Evolutionary conservation across 2,888 invertebrate genomes (phyloP), one percentile per base, ranked within the genome.

Genomic region (Eristalis arbustorum): DNA sequence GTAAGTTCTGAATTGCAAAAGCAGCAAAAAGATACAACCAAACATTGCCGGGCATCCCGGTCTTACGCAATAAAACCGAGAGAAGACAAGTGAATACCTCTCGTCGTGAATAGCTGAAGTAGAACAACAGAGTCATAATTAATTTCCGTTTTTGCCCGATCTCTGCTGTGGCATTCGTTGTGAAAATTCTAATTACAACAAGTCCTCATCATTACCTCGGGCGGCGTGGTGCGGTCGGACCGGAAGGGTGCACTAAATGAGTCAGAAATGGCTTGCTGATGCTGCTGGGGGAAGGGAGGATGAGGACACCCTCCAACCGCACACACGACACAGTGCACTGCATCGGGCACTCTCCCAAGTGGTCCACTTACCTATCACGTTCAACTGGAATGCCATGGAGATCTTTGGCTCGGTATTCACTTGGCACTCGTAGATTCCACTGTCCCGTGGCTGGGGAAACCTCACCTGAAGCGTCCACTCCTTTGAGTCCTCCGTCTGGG

Each of bases 381-480:
- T 96, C 89, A 97, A 95, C 91, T 95, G 95, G 92, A 97, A 97
- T 88, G 97, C 97, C 91, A 97, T 94, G 64, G 96, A 97, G 95
- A 97, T 97, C 94, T 97, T 97, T 83, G 97, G 97, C 91, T 97
- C 97, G 0, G 97, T 97, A 93, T 94, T 94, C 89, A 94, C 94
- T 91, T 94, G 94, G 90, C 94, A 94, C 90, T 94, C 94, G 91
- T 94, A 94, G 89, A 94, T 93, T 72, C 97, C 97, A 2, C 96
- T 96, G 93, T 97, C 97, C 90, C 97, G 94, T 90, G 96, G 94
- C 93, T 97, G 97, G 6, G 97, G 96, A 90, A 96, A 96, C 93
- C 97, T 97, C 91, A 97, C 96, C 93, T 97, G 97, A 79, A 97
- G 94, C 88, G 97, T 97, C 97, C 97, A 97, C 93, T 97, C 97